Conservation (phyloP, 2,888 invertebrate species). For the Trypoxylon attenuatum region DNA sequence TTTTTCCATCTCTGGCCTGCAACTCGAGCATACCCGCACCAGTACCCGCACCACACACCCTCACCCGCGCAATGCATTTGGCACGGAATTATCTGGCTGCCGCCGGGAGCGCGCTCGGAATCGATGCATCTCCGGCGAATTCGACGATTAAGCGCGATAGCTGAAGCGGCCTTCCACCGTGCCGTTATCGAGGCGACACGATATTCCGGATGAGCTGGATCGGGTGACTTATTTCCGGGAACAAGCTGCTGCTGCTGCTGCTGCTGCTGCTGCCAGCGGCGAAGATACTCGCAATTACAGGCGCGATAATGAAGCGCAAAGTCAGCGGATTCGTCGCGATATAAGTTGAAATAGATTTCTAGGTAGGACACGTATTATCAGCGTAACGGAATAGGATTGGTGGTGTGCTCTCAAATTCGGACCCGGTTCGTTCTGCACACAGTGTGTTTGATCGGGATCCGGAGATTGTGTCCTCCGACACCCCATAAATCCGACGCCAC, state of each 20-base stretch:
- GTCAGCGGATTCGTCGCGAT: slow-evolving; percentile 21
- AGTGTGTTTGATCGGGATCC: slow-evolving; percentile 5
- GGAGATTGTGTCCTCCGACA: no score
- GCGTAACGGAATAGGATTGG: no score
- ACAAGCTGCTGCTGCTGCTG: no score
- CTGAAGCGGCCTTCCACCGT: slow-evolving; percentile 4
- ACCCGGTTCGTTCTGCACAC: neutral
- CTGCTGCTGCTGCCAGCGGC: no score
- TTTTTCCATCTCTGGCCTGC: no score
- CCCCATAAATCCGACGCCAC: neutral
- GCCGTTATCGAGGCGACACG: slow-evolving; percentile 10
- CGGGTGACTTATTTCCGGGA: slow-evolving; percentile 43
- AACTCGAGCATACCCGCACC: no score
- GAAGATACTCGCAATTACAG: slow-evolving; percentile 35
- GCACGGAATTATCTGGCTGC: slow-evolving; percentile 12
- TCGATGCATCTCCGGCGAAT: slow-evolving; percentile 5
- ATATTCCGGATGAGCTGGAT: slow-evolving; percentile 15
- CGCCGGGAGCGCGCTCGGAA: slow-evolving; percentile 1
- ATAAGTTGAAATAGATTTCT: slow-evolving; percentile 19
- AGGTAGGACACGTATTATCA: no score
- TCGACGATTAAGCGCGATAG: slow-evolving; percentile 1
- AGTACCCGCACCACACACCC: no score
- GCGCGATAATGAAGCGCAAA: slow-evolving; percentile 24
- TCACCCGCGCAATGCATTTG: slow-evolving; percentile 32
- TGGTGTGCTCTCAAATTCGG: no score